Evolutionary conservation across 1,140 invertebrate genomes (phyloP).

Genomic region (Oscheius sp.): DNA sequence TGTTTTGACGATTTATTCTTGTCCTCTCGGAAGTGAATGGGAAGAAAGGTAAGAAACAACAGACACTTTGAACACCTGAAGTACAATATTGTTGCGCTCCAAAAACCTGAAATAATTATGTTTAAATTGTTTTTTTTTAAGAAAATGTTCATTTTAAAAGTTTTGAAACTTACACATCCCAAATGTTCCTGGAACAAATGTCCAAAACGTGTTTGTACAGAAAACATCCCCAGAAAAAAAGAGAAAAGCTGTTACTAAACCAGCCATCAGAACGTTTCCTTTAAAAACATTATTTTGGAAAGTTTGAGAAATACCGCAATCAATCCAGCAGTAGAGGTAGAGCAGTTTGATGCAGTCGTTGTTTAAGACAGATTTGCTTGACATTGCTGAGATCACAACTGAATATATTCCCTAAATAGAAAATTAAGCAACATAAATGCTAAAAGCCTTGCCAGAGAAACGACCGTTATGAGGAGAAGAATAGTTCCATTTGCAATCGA

Average conservation of each 20-base stretch:
- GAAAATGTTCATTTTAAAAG: background rate
- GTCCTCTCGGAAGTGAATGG: too few species aligned
- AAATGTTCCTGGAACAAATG: background rate
- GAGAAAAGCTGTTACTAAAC: background rate
- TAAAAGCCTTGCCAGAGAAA: background rate
- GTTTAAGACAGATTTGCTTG: background rate
- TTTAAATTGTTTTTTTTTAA: background rate
- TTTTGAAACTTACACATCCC: background rate
- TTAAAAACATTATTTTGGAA: background rate
- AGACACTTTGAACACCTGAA: too few species aligned
- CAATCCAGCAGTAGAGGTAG: background rate
- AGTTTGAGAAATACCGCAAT: background rate
- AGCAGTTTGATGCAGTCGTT: background rate
- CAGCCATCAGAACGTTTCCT: background rate
- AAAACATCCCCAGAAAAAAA: background rate
- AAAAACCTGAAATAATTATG: background rate
- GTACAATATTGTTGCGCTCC: too few species aligned
- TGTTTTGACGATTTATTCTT: too few species aligned
- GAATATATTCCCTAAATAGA: background rate
- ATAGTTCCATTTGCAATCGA: background rate
- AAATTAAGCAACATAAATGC: background rate
- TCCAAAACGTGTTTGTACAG: slow-evolving; percentile 5
- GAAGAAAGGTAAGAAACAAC: too few species aligned
- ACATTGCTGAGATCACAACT: background rate
- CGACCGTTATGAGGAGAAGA: background rate